These are phyloP conservation scores for Percopsis omiscomaycus DNA, from an alignment of 2,797 vertebrate species.

Conservation along the genomic window DNA sequence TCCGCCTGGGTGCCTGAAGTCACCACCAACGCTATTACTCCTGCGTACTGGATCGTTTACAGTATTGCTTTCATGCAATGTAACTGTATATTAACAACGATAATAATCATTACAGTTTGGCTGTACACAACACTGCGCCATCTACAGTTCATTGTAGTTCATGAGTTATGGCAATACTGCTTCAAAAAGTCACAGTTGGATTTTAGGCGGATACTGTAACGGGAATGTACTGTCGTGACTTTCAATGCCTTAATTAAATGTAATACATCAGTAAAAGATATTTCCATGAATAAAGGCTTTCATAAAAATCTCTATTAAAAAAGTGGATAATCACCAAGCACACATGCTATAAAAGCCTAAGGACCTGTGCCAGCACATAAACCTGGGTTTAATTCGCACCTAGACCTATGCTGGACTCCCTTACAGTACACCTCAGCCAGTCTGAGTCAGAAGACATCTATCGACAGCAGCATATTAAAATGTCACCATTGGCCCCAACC, in stretches of 20 bases:
- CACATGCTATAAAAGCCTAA: too few relatives aligned
- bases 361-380: neutral
- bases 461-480: conserved; percentile 56
- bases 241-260: neutral
- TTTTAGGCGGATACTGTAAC: too few relatives aligned
- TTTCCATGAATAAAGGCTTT: too few relatives aligned
- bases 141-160: too few relatives aligned
- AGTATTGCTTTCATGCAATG: neutral
- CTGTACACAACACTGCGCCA: too few relatives aligned
- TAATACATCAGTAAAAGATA: neutral
- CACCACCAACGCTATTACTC: conserved; percentile 7
- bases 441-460: conserved; percentile 41
- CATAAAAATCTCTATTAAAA: neutral
- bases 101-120: too few relatives aligned
- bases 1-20: conserved; percentile 24
- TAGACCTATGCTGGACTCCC: neutral
- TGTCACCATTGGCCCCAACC: conserved; percentile 29
- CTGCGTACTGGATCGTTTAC: conserved; percentile 1
- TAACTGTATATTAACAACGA: neutral
- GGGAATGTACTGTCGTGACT: neutral
- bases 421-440: conserved; percentile 18
- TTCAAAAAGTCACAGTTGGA: neutral
- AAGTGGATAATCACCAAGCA: too few relatives aligned
- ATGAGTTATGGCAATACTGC: neutral
- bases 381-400: conserved; percentile 15